Percentiles rank a stretch among this genome's conserved stretches.
Evolutionary conservation across 2,113 vertebrate species (phyloP).

Genomic region (Choloepus hoffmanni): DNA sequence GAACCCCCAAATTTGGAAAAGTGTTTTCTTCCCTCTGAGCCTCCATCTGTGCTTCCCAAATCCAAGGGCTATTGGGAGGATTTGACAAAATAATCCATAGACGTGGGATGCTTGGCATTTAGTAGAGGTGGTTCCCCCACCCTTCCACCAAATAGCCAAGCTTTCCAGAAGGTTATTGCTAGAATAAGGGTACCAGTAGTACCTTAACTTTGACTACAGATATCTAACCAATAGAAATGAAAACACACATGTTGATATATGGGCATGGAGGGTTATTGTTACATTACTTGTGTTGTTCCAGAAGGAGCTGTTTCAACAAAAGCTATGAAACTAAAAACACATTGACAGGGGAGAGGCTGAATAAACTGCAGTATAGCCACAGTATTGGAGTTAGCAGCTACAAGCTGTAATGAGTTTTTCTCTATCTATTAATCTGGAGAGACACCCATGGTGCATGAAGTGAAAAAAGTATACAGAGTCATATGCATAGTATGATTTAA

Average conservation of each 20-base stretch:
- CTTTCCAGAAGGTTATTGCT: background rate
- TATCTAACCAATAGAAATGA: background rate
- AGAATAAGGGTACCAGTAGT: background rate
- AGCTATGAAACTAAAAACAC: background rate
- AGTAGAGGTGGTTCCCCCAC: rapidly evolving
- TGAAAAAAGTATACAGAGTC: background rate
- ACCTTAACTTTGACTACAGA: background rate
- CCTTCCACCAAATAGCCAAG: background rate
- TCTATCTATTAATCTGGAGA: background rate
- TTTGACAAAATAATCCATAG: background rate
- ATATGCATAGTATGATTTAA: background rate
- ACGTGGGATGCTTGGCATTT: background rate
- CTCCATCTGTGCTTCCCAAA: rapidly evolving
- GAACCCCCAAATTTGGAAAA: background rate
- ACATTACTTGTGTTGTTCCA: background rate
- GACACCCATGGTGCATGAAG: background rate
- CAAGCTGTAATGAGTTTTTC: background rate
- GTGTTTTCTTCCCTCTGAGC: background rate
- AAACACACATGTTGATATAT: background rate
- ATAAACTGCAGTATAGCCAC: too few species aligned
- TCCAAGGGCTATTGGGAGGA: background rate
- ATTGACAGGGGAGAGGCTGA: rapidly evolving
- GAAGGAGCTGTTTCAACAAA: background rate
- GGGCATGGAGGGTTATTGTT: rapidly evolving
- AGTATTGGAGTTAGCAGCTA: background rate